phyloP scores from a whole-genome alignment of 92 coral and sea anemone species.

The Isaurus tuberculatus region DNA sequence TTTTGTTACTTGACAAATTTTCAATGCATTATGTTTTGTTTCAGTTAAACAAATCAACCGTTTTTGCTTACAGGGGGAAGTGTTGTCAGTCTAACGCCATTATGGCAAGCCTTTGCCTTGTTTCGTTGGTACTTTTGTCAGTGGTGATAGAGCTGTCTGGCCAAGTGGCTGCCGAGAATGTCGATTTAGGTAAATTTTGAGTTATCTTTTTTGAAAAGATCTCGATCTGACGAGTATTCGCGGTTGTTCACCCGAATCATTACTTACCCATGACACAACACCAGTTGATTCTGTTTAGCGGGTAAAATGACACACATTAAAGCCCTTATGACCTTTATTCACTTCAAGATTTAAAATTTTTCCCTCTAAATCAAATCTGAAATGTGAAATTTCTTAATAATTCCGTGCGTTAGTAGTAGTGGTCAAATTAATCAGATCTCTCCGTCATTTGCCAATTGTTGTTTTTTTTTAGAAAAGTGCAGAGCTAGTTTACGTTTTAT shows the following conservation, averaged over 20 bases:
- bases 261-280: conserved; percentile 2
- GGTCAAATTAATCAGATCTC: no score
- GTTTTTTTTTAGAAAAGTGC: no score
- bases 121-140: neutral
- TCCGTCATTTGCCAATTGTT: no score
- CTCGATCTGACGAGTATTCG: neutral
- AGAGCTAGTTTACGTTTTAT: no score
- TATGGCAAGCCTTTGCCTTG: conserved; percentile 38
- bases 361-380: no score
- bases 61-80: conserved; percentile 9
- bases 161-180: conserved; percentile 32
- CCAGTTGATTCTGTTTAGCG: conserved; percentile 6
- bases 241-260: conserved; percentile 4
- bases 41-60: neutral
- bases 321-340: neutral
- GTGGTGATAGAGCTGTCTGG: conserved; percentile 6
- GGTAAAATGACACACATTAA: neutral
- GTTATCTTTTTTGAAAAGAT: neutral
- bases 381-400: no score
- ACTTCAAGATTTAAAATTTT: neutral
- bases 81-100: neutral
- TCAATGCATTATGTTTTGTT: neutral
- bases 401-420: no score
- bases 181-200: conserved; percentile 27
- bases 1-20: neutral